Evolutionary conservation across 2,888 invertebrate genomes (phyloP).

Genomic region (Caenorhabditis panamensis): DNA sequence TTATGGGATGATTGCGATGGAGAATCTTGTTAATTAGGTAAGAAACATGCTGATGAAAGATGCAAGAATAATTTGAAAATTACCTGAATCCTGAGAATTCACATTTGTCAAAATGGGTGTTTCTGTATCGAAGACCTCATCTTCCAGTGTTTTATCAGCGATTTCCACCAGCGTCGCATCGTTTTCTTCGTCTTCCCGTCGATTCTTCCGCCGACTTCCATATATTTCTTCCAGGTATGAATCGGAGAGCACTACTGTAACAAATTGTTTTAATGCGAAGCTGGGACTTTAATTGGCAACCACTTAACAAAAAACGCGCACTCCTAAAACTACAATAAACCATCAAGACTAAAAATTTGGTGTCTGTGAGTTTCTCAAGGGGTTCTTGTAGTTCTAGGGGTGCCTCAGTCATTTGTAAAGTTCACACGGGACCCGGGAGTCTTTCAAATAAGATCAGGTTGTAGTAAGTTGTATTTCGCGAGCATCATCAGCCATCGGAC

Average conservation of each 20-base stretch:
- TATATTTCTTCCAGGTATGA: not conserved
- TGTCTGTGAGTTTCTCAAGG: not conserved
- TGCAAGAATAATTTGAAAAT: not conserved
- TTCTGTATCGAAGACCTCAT: not conserved
- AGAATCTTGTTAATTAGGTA: not conserved
- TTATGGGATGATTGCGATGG: not conserved
- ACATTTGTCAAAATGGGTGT: constrained; percentile 28
- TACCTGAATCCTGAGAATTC: not conserved
- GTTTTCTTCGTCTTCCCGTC: not conserved
- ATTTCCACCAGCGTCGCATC: not conserved
- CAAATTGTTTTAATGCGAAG: too few species aligned
- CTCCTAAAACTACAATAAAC: not conserved
- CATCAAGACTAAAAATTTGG: not conserved
- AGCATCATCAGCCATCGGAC: constrained; percentile 22
- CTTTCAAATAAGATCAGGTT: constrained; percentile 43
- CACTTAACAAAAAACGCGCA: too few species aligned
- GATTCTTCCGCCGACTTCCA: not conserved
- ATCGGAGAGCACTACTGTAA: not conserved
- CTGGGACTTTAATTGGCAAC: too few species aligned
- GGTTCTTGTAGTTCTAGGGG: not conserved
- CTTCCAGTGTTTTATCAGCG: not conserved
- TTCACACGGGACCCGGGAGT: not conserved
- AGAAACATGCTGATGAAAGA: not conserved
- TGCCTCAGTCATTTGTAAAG: not conserved
- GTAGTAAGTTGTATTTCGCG: constrained; percentile 17